phyloP scores from a whole-genome alignment of 2,888 invertebrate species.

The Lepidocyrtinus sp. region DNA sequence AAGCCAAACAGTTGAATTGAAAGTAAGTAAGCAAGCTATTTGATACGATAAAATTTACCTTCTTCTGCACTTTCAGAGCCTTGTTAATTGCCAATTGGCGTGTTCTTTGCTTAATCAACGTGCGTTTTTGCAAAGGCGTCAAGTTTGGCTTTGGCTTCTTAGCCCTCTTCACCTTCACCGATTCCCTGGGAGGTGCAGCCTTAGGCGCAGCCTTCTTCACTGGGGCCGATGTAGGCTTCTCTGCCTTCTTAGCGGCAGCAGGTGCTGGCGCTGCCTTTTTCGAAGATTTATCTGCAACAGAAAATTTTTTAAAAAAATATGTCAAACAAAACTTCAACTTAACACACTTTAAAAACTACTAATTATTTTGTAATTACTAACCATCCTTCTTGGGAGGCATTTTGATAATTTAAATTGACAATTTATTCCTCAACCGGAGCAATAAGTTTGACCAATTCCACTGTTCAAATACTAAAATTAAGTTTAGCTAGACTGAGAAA shows the following conservation, averaged over 20 bases:
- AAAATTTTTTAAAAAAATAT: background rate
- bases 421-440: no score
- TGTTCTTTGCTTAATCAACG: constrained; percentile 63
- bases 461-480: background rate
- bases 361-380: constrained; percentile 50
- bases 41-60: constrained; percentile 77
- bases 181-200: constrained; percentile 75
- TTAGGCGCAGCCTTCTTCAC: constrained; percentile 73
- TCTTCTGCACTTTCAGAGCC: constrained; percentile 88
- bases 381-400: constrained; percentile 69
- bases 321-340: background rate
- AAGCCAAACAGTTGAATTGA: no score
- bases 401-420: constrained; percentile 24
- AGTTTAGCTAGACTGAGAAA: background rate
- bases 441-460: no score
- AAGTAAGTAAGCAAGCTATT: no score
- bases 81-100: constrained; percentile 77
- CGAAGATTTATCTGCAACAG: constrained; percentile 71
- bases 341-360: background rate
- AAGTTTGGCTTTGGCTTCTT: constrained; percentile 71
- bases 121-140: constrained; percentile 68
- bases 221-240: constrained; percentile 75
- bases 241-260: constrained; percentile 71
- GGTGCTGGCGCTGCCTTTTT: constrained; percentile 74
- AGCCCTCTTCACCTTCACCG: constrained; percentile 73